A percentile compares a stretch with the other conserved stretches of the same genome.
Conservation (phyloP, 2,888 invertebrate genomes). For the Matsumyia berberina region DNA sequence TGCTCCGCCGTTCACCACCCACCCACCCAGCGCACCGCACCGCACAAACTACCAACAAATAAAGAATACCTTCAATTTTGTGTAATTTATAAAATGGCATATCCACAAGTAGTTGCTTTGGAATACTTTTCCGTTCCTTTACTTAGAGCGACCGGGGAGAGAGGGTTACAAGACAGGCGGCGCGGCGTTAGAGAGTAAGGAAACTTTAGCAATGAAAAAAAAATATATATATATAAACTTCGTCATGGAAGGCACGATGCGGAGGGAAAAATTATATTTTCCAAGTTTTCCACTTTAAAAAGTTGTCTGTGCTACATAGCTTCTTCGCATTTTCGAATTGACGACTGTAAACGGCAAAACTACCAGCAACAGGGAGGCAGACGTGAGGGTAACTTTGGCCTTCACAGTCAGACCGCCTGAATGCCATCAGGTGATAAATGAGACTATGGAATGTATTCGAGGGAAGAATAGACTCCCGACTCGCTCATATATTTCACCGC, state of each 20-base stretch:
- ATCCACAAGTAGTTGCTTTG: conserved; percentile 76
- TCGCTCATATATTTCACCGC: conserved; percentile 14
- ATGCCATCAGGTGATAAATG: conserved; percentile 71
- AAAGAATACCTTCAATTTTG: conserved; percentile 76
- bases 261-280: conserved; percentile 69
- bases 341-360: conserved; percentile 48
- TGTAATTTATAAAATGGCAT: conserved; percentile 77
- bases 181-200: conserved; percentile 14
- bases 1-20: conserved; percentile 15
- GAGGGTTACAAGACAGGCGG: background rate
- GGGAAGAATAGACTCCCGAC: conserved; percentile 56
- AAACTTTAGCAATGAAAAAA: conserved; percentile 65
- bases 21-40: background rate
- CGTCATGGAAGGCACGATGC: conserved; percentile 31
- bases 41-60: conserved; percentile 64
- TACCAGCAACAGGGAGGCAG: conserved; percentile 57
- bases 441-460: conserved; percentile 50
- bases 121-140: conserved; percentile 27
- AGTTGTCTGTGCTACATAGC: conserved; percentile 67
- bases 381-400: conserved; percentile 58
- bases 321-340: conserved; percentile 68
- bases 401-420: conserved; percentile 70
- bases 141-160: conserved; percentile 27
- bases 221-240: conserved; percentile 59
- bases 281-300: conserved; percentile 76